Evolutionary conservation across 2,888 invertebrate genomes (phyloP).

Genomic region (Melipona bicolor): DNA sequence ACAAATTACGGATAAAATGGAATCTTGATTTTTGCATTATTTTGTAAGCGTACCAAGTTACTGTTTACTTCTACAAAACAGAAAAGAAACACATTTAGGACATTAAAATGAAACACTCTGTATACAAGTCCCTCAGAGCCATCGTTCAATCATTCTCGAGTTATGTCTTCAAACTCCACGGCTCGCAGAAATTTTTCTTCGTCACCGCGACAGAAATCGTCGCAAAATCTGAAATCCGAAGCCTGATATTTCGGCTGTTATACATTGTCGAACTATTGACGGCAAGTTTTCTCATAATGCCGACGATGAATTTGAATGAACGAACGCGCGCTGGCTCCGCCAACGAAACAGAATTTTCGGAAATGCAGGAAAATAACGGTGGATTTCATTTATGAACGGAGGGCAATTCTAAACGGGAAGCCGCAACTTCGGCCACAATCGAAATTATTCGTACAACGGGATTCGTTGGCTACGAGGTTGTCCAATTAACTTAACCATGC

Average conservation of each 20-base stretch:
- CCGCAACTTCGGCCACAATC: conserved; percentile 12
- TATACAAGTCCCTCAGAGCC: background rate
- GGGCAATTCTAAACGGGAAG: conserved; percentile 11
- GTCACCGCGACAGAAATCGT: background rate
- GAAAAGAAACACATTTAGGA: no score
- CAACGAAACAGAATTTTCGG: conserved; percentile 19
- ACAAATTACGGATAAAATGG: no score
- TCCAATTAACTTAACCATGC: conserved; percentile 21
- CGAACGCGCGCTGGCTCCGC: background rate
- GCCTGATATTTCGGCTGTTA: background rate
- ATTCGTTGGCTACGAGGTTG: conserved; percentile 1
- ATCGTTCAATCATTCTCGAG: background rate
- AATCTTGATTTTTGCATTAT: no score
- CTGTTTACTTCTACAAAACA: no score
- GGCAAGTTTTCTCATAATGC: conserved; percentile 2
- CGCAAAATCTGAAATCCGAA: background rate
- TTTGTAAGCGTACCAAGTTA: no score
- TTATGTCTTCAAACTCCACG: no score
- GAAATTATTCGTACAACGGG: conserved; percentile 47
- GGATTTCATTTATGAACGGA: conserved; percentile 32
- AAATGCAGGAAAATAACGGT: background rate
- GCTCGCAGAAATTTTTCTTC: background rate
- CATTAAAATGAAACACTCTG: no score
- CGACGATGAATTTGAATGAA: background rate
- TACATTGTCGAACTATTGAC: background rate